phyloP scores from a whole-genome alignment of 2,797 vertebrate genomes.

The Limosa lapponica region DNA sequence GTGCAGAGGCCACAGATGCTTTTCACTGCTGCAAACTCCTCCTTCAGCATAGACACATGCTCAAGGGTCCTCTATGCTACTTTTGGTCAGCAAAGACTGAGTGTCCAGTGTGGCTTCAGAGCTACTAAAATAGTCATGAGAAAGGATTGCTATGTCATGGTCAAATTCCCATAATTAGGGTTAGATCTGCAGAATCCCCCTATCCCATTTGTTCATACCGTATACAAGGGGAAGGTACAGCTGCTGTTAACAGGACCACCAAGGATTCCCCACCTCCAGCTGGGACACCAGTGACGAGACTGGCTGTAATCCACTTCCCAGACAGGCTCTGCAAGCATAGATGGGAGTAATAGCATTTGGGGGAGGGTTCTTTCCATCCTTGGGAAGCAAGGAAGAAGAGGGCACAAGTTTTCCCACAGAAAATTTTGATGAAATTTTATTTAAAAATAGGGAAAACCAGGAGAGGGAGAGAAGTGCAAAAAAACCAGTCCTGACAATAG shows the following conservation, averaged over 20 bases:
- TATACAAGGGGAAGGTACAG: not conserved
- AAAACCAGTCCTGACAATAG: not conserved
- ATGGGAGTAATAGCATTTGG: not conserved
- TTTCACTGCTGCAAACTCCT: not conserved
- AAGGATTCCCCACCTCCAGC: not conserved
- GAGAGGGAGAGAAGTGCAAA: not conserved
- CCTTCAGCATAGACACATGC: not conserved
- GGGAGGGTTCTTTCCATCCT: not conserved
- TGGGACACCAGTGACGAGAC: not conserved
- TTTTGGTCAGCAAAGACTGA: not conserved
- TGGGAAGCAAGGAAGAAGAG: not conserved
- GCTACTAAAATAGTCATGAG: not conserved
- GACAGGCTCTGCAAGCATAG: not conserved
- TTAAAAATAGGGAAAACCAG: not conserved
- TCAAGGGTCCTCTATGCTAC: rapidly evolving
- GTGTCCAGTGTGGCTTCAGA: not conserved
- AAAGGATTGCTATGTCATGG: not conserved
- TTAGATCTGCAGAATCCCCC: not conserved
- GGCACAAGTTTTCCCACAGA: not conserved
- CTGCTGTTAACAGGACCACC: not conserved
- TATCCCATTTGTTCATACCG: not conserved
- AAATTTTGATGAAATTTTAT: not conserved
- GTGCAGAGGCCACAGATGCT: no score
- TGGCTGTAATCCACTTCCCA: not conserved
- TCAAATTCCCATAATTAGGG: not conserved